phyloP scores from a whole-genome alignment of 2,113 vertebrate genomes.

The Rhabdornis inornatus region DNA sequence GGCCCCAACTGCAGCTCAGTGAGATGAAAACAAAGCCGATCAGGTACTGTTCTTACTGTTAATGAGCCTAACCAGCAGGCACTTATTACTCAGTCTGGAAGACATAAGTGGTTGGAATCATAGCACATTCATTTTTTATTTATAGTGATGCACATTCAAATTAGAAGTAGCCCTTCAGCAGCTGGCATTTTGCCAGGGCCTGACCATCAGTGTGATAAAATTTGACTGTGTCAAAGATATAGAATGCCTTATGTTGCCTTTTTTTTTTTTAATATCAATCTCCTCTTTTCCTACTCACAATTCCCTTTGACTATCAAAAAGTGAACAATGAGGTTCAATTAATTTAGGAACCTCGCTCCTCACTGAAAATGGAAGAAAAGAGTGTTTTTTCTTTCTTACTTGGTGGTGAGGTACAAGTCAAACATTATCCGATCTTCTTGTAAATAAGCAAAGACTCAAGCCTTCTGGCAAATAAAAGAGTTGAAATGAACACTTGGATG shows the following conservation, averaged over 20 bases:
- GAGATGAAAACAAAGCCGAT: conserved; percentile 62
- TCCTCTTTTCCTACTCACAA: background rate
- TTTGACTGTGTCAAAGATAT: background rate
- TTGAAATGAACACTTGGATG: background rate
- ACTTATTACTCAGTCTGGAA: conserved; percentile 61
- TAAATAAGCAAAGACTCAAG: conserved; percentile 1
- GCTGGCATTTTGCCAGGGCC: conserved; percentile 23
- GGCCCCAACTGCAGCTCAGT: conserved; percentile 30
- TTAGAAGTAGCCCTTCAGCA: conserved; percentile 37
- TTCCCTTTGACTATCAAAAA: background rate
- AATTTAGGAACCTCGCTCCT: background rate
- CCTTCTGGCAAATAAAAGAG: background rate
- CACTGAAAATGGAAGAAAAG: background rate
- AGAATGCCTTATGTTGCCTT: background rate
- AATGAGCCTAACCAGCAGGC: conserved; percentile 60
- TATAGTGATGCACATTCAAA: conserved; percentile 32
- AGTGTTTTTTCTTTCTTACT: background rate
- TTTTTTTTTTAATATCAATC: background rate
- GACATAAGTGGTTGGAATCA: conserved; percentile 47
- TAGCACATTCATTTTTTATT: conserved; percentile 57
- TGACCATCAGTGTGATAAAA: conserved; percentile 47
- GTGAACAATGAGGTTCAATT: background rate
- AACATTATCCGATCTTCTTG: background rate
- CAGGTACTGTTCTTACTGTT: conserved; percentile 62
- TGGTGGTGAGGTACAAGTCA: background rate